Conservation (phyloP, 2,888 invertebrate genomes). For the Drosophila kuntzei region DNA sequence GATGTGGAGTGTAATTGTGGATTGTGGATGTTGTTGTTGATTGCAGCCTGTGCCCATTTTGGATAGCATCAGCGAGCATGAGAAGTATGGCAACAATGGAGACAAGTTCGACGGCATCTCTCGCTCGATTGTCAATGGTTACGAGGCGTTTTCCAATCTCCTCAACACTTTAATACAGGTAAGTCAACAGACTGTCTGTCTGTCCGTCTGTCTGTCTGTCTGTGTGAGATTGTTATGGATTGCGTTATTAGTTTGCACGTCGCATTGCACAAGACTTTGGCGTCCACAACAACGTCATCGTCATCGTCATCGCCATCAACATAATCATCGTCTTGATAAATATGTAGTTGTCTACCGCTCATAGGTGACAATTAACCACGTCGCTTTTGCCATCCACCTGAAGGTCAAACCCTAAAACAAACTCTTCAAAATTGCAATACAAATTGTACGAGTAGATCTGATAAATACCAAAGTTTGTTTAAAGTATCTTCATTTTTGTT, state of each 20-base stretch:
- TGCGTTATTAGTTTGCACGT: slow-evolving; percentile 41
- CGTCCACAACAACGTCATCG: neutral
- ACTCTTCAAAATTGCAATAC: neutral
- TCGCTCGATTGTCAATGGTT: slow-evolving; percentile 89
- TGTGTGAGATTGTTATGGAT: slow-evolving; percentile 22
- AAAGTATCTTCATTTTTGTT: neutral
- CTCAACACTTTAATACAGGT: slow-evolving; percentile 89
- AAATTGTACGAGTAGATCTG: neutral
- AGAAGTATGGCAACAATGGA: slow-evolving; percentile 92
- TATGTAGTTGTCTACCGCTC: neutral
- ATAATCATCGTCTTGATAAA: neutral
- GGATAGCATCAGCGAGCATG: slow-evolving; percentile 91
- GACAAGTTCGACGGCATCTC: slow-evolving; percentile 89
- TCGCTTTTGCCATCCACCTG: slow-evolving; percentile 23
- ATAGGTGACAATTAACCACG: slow-evolving; percentile 23
- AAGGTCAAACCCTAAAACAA: slow-evolving; percentile 29
- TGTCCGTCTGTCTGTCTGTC: neutral
- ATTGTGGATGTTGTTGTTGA: slow-evolving; percentile 6
- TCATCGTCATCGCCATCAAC: neutral
- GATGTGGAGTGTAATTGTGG: neutral
- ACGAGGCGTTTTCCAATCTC: slow-evolving; percentile 89
- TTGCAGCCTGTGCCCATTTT: slow-evolving; percentile 89
- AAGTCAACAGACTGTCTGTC: slow-evolving; percentile 81
- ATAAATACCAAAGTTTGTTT: neutral
- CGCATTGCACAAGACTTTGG: slow-evolving; percentile 41